Evolutionary conservation across 1,140 invertebrate genomes (phyloP), one percentile per base, ranked within the genome.

Genomic region (Odontomachus brunneus): DNA sequence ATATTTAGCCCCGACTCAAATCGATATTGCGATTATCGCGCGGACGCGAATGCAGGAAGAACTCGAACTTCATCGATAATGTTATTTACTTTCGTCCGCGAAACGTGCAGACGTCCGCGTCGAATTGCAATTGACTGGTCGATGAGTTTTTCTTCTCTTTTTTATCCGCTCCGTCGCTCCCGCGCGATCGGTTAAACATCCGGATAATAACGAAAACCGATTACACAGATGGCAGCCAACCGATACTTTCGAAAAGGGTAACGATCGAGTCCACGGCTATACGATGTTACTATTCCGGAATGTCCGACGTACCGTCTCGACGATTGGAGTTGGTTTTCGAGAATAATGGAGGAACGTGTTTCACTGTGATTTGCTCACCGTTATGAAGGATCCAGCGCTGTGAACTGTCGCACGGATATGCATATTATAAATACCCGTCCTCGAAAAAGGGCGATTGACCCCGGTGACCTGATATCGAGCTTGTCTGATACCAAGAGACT

Each of bases 391-490:
- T 57, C 55, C 49, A 69, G 51, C 11, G 33, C n/a, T n/a, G n/a
- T n/a, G n/a, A 1, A 55, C 53, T 17, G 49, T 67, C 29, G 49
- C 49, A 33, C 38, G 24, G 29, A 67, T 57, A 17, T 55, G 49
- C 33, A 78, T 44, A 78, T 78, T 57, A 69, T 69, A 57, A 69
- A 78, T 69, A 51, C 11, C 12, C 24, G 22, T 62, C 15, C 12
- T 24, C 38, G 29, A 51, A 76, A 49, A 78, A 48, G 24, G 49
- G 48, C 48, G 74, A 80, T 38, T 63, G 53, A 85, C 65, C 83
- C 19, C 59, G 0, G 14, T 17, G 51, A 49, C 55, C 22, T 65
- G 82, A 78, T 84, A 78, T 38, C 69, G n/a, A 75, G 63, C 66
- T 59, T 38, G 33, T 62, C 51, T 17, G 22, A 55, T 55, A 51